Evolutionary conservation across 2,113 vertebrate genomes (phyloP), one percentile per base, ranked within the genome.

Genomic region (Caracal caracal): DNA sequence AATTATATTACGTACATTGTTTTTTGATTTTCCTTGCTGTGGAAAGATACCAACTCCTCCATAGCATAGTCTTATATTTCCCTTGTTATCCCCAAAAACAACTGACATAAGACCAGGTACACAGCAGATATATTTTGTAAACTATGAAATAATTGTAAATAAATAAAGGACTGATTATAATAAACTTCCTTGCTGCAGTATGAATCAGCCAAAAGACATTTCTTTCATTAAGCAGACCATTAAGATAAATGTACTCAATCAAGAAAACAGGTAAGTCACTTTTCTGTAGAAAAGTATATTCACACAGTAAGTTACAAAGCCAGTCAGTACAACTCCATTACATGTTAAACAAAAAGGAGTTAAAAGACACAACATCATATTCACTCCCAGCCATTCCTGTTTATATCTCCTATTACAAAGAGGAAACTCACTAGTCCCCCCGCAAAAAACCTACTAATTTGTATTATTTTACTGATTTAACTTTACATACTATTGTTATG

Each of bases 201-300:
- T 83, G 49, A 96, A 79, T 92, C 78, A 86, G 66, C 37, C 61
- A 71, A 51, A 35, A 28, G 0, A 6, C 16, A 2, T 49, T 66
- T 56, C 87, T 82, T 63, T 35, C 75, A 94, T 66, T 90, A 90
- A 93, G 12, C 59, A 93, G 43, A 93, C 51, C 65, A 71, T 76
- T 95, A 95, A 90, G 85, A 85, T 47, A 94, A 81, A 33, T 49
- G 11, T 28, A 86, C 82, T 79, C 86, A 94, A 96, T 47, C 51
- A 96, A 92, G 56, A 83, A 97, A 96, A 97, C 2, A 78, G 53
- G 35, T 83, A 96, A 96, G 87, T 97, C 40, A 97, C 91, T 94
- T 97, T 82, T 97, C 97, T 85, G 95, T 97, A 94, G 56, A 92
- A 97, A 95, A 63, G 66, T 43, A 97, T 11, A 83, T 73, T 97